A percentile compares a stretch with the other conserved stretches of the same genome.
Conservation (phyloP, 2,113 vertebrate genomes). For the Platysternon megacephalum region DNA sequence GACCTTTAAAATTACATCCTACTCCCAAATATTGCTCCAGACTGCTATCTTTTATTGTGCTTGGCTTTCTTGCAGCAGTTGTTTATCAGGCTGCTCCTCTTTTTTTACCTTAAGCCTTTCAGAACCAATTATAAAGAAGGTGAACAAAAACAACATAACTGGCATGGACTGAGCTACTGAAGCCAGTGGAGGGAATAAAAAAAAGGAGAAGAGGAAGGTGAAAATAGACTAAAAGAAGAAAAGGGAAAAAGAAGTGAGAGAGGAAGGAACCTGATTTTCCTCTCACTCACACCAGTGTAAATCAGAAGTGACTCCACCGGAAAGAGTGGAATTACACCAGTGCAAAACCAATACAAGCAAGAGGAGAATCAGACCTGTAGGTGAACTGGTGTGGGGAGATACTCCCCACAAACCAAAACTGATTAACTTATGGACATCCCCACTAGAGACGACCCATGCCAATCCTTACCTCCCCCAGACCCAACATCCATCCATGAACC, state of each 20-base stretch:
- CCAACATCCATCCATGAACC: not conserved
- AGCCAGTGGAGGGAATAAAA: not conserved
- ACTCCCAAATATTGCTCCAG: slow-evolving; percentile 53
- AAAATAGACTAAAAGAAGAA: not conserved
- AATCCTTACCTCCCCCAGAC: not conserved
- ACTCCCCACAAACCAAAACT: not conserved
- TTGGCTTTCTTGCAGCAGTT: slow-evolving; percentile 59
- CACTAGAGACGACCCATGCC: not conserved
- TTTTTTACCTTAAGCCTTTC: slow-evolving; percentile 69
- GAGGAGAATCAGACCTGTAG: not conserved
- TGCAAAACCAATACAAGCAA: not conserved
- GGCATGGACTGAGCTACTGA: not conserved
- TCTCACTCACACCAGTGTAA: not conserved
- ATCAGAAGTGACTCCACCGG: not conserved
- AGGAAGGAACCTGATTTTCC: not conserved
- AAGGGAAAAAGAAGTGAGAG: not conserved
- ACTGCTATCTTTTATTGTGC: slow-evolving; percentile 58
- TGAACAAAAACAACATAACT: slow-evolving; percentile 38
- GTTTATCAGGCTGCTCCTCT: slow-evolving; percentile 57
- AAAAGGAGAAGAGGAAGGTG: not conserved
- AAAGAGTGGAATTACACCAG: not conserved
- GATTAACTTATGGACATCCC: not conserved
- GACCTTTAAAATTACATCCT: slow-evolving; percentile 72
- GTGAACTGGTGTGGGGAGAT: not conserved
- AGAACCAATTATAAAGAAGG: slow-evolving; percentile 46